Evolutionary conservation across 2,113 vertebrate species (phyloP), one percentile per base, ranked within the genome.

Genomic region (Elephantulus edwardii): DNA sequence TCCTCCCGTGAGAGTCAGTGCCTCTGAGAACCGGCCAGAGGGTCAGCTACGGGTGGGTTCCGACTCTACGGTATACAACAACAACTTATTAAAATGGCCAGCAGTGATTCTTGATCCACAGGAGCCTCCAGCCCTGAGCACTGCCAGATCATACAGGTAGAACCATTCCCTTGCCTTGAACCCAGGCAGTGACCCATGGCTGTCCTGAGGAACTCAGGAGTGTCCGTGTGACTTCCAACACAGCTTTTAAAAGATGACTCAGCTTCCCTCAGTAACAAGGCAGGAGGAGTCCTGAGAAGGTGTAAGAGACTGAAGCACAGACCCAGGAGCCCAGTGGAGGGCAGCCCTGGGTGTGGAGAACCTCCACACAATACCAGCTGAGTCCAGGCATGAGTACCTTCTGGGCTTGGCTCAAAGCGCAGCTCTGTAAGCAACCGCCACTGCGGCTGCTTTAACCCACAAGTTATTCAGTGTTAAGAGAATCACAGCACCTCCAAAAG

Each of bases 381-480:
- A 20, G 33, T 19, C 38, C 48, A 17, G 50, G 0, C 3, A 44
- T 7, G 0, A 10, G 48, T 35, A 19, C 44, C 56, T 28, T 9
- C 11, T 11, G 40, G 13, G 62, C 14, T 38, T 5, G 4, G 44
- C 42, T 38, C 2, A 2, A 12, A 14, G 16, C 10, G 44, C 54
- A 81, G 54, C 2, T 22, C 20, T 22, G 16, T 52, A 80, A 11
- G 10, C 40, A 75, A 19, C 1, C 35, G 64, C 11, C 0, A 14
- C 8, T 24, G 9, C 20, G 5, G 46, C 0, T 5, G 48, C 62
- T 48, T 42, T 22, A 13, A 46, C n/a, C 0, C 0, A 6, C 46
- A 1, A 4, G 11, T 30, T 68, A 22, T 1, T 12, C 22, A 42
- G 90, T 33, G 12, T 6, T 48, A 7, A n/a, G n/a, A 88, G 6